Evolutionary conservation across 2,888 invertebrate species (phyloP), one percentile per base, ranked within the genome.

Genomic region (Polydrusus cervinus): DNA sequence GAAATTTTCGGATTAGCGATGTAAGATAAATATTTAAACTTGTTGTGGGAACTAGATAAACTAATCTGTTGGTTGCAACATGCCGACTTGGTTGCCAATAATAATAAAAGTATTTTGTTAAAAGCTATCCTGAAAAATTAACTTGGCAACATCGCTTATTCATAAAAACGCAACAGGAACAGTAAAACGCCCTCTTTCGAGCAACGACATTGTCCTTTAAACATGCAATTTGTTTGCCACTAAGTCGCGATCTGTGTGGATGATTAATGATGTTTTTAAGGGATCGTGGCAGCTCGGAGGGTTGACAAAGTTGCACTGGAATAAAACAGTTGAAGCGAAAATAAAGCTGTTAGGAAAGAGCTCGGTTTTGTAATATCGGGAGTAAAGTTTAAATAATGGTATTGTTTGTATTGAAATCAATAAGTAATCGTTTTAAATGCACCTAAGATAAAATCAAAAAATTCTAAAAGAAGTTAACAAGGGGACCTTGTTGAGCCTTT

Each of bases 231-330:
- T 71, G 71, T 71, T 71, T 66, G 71, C 66, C 71, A 66, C 66
- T 71, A 75, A 75, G 75, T 75, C 75, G 70, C 71, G 75, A 71
- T 75, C 57, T 71, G 51, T 49, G 61, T 25, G 71, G 75, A 75
- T 75, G 75, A 75, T 75, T 75, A 75, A 75, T 71, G 70, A 61
- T 11, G 43, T 74, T 74, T 74, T 74, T 70, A 64, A 72, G 72
- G 72, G 72, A 18, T 72, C 16, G 57, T 60, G 67, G 51, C 67
- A 67, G 47, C 61, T 25, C 64, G 49, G 47, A 67, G 72, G 72
- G 72, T 60, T 61, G 67, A 72, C 66, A 66, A 67, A 65, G 67
- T 66, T 47, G 13, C 40, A 18, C 61, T 38, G 18, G 38, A 53
- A 25, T 55, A 53, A 43, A 45, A 30, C 43, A 43, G 62, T 64